A percentile compares a stretch with the other conserved stretches of the same genome.
Conservation (phyloP, 2,113 vertebrate species). For the Bombycilla garrulus region DNA sequence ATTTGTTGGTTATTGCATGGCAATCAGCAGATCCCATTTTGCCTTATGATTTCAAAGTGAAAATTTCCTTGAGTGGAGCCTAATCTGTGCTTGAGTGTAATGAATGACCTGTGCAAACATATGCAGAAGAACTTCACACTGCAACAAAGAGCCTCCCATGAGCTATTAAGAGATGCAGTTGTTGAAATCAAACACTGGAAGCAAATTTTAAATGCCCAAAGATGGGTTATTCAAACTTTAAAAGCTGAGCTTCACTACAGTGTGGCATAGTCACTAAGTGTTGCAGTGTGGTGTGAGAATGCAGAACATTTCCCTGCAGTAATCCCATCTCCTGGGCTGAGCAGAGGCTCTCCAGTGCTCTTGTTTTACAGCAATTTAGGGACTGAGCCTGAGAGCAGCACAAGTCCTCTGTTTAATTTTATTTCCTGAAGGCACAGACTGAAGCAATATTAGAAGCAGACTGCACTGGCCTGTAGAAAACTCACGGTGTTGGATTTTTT, state of each 20-base stretch:
- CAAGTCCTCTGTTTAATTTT: background rate
- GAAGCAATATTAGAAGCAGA: background rate
- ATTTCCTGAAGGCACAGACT: background rate
- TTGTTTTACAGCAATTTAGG: background rate
- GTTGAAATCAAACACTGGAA: background rate
- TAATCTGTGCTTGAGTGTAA: background rate
- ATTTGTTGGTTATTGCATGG: background rate
- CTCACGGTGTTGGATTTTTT: background rate
- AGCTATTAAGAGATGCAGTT: background rate
- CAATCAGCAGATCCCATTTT: background rate
- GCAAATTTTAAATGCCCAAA: background rate
- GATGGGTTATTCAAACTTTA: background rate
- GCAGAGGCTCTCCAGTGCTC: background rate
- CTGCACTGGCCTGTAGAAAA: background rate
- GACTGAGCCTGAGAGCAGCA: background rate
- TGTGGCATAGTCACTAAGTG: background rate
- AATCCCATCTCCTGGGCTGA: background rate
- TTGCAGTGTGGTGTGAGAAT: background rate
- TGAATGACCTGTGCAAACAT: background rate
- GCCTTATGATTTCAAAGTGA: background rate
- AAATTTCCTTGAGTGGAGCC: background rate
- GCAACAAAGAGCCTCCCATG: background rate
- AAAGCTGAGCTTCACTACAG: background rate
- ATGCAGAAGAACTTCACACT: background rate
- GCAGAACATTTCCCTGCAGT: background rate